phyloP scores from a whole-genome alignment of 30 jellyfish, hydroid and myxozoan species.

The Rhopilema esculentum region DNA sequence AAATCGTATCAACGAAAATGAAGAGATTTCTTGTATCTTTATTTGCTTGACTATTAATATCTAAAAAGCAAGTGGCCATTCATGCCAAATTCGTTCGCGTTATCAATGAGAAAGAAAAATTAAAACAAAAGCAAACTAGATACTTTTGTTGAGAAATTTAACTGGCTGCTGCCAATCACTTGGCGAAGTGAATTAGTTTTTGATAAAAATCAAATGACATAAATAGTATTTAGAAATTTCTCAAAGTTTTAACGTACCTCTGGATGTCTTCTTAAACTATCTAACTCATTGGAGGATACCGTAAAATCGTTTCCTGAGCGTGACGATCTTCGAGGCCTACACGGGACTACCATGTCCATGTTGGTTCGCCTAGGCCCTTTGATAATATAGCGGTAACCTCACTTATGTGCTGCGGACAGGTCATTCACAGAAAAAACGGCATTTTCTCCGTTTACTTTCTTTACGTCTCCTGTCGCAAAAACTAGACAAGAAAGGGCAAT shows the following conservation, averaged over 20 bases:
- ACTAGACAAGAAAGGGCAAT: not conserved
- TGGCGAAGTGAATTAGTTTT: not conserved
- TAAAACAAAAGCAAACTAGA: not conserved
- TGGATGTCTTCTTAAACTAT: conserved; percentile 63
- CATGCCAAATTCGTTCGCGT: not conserved
- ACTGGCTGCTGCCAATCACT: not conserved
- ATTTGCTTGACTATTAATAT: not conserved
- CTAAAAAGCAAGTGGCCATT: not conserved
- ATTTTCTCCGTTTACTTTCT: not conserved
- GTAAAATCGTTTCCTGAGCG: conserved; percentile 34
- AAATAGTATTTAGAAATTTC: not conserved
- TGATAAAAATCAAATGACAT: not conserved
- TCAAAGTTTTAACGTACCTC: conserved; percentile 47
- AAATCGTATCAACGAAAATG: not conserved
- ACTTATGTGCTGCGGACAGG: not conserved
- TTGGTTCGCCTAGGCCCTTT: not conserved
- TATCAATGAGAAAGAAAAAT: not conserved
- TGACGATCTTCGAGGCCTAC: conserved; percentile 60
- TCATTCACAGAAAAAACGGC: not conserved
- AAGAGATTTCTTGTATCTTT: too few species aligned
- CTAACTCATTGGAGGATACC: conserved; percentile 51
- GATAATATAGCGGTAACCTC: not conserved
- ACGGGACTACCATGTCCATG: conserved; percentile 57
- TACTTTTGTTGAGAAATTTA: not conserved
- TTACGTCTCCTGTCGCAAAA: not conserved